Evolutionary conservation across 2,113 vertebrate genomes (phyloP).

Genomic region (Osmerus eperlanus): DNA sequence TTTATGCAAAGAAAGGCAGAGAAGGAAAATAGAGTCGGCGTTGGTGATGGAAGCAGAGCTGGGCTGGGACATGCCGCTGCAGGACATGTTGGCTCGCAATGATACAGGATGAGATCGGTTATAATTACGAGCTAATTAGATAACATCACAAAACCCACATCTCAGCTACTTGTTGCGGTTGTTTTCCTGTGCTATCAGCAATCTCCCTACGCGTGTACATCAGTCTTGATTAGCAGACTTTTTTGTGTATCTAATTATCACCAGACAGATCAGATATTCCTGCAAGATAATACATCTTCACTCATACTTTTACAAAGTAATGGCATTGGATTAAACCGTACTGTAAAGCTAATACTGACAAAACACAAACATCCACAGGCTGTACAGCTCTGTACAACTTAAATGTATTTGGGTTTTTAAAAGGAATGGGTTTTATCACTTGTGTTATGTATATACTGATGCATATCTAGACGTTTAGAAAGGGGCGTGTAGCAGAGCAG

Average conservation of each 20-base stretch:
- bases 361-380: conserved; percentile 50
- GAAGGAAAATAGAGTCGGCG: conserved; percentile 47
- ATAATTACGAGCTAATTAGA: conserved; percentile 72
- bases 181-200: conserved; percentile 46
- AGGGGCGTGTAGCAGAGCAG: too few relatives aligned
- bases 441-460: conserved; percentile 27
- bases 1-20: conserved; percentile 76
- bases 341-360: conserved; percentile 39
- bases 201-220: conserved; percentile 19
- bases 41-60: conserved; percentile 55
- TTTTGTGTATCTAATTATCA: conserved; percentile 48
- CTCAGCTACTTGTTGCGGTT: conserved; percentile 55
- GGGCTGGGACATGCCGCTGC: conserved; percentile 42
- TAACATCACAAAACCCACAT: conserved; percentile 48
- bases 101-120: conserved; percentile 64
- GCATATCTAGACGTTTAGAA: conserved; percentile 21
- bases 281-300: conserved; percentile 42
- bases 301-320: conserved; percentile 46
- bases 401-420: conserved; percentile 37
- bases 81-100: conserved; percentile 40
- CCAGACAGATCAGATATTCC: conserved; percentile 33
- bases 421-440: conserved; percentile 40
- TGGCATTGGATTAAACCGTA: conserved; percentile 32
- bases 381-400: conserved; percentile 26
- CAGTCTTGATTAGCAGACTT: conserved; percentile 44